Percentiles rank a stretch among this genome's conserved stretches.
Conservation (phyloP, 2,888 invertebrate species). For the Horisme vitalbata region DNA sequence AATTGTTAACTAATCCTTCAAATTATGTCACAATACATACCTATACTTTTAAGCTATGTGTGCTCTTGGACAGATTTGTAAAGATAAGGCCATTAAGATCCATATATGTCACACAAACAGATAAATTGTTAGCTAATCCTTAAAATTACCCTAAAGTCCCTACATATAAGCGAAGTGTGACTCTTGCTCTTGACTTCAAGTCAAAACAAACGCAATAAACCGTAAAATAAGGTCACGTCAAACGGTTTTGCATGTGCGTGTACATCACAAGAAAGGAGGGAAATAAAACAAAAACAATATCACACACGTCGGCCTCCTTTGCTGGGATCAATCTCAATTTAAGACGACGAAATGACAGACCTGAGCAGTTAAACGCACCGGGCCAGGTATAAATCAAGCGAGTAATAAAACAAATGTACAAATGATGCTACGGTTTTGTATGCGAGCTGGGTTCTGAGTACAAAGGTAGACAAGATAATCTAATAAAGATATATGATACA, state of each 20-base stretch:
- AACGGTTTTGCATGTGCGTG: slow-evolving; percentile 43
- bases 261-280: slow-evolving; percentile 43
- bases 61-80: too few relatives aligned
- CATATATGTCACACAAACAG: neutral
- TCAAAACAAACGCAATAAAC: slow-evolving; percentile 32
- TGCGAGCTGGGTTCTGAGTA: neutral
- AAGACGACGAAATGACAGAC: slow-evolving; percentile 78
- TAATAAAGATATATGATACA: too few relatives aligned
- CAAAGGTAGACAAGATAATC: too few relatives aligned
- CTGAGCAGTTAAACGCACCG: slow-evolving; percentile 80
- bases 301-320: slow-evolving; percentile 58
- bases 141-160: neutral
- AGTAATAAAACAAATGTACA: slow-evolving; percentile 77
- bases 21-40: too few relatives aligned
- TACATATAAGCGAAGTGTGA: slow-evolving; percentile 7
- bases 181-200: slow-evolving; percentile 8
- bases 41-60: too few relatives aligned
- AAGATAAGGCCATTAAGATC: too few relatives aligned
- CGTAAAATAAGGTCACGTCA: slow-evolving; percentile 40
- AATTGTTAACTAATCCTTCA: too few relatives aligned
- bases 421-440: slow-evolving; percentile 55
- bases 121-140: neutral
- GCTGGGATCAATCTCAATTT: slow-evolving; percentile 80
- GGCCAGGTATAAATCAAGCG: slow-evolving; percentile 76
- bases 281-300: slow-evolving; percentile 62